phyloP scores from a whole-genome alignment of 2,797 vertebrate species.

The Ctenopoma kingsleyae region DNA sequence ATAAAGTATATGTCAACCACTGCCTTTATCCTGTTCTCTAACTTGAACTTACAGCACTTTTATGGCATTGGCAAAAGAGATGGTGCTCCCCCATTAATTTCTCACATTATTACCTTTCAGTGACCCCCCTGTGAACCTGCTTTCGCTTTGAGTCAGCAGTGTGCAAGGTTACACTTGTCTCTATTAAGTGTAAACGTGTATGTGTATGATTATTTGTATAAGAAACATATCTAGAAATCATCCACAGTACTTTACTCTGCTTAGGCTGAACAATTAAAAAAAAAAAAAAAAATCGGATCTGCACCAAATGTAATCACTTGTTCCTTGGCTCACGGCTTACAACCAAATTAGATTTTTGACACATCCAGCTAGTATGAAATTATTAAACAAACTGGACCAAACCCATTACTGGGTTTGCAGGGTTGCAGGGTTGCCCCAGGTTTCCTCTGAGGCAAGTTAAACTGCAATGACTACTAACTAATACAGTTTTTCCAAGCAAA shows the following conservation, averaged over 20 bases:
- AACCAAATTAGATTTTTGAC: neutral
- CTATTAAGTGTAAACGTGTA: neutral
- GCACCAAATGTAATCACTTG: neutral
- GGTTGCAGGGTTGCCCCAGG: neutral
- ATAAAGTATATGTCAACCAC: conserved; percentile 16
- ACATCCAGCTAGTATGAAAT: neutral
- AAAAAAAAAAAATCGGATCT: neutral
- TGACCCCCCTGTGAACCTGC: conserved; percentile 37
- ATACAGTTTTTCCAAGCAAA: too few relatives aligned
- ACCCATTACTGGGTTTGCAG: neutral
- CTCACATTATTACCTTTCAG: conserved; percentile 34
- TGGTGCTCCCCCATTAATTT: conserved; percentile 32
- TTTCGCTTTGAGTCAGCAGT: conserved; percentile 27
- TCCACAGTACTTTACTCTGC: neutral
- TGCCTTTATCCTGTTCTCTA: conserved; percentile 26
- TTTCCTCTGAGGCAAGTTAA: neutral
- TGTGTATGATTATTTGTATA: neutral
- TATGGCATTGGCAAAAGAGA: conserved; percentile 33
- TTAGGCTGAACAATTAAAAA: neutral
- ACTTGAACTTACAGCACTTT: conserved; percentile 16
- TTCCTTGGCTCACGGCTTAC: neutral
- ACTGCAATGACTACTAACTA: too few relatives aligned
- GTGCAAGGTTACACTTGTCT: neutral
- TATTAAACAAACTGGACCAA: neutral
- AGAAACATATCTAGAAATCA: neutral